Conservation (phyloP, 2,113 vertebrate genomes). For the Deroptyus accipitrinus region DNA sequence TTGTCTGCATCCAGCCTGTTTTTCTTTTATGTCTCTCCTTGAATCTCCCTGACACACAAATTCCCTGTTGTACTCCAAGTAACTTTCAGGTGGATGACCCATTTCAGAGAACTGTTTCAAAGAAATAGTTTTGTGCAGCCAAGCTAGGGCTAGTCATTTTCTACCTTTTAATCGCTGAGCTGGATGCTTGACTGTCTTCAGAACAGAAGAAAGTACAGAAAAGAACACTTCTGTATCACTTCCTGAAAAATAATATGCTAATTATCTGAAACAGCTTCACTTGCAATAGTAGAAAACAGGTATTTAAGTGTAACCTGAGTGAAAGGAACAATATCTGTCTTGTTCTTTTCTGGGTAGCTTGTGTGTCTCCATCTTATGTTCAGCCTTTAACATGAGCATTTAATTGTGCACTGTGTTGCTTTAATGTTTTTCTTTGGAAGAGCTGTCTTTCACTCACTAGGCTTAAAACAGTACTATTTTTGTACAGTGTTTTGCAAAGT, state of each 20-base stretch:
- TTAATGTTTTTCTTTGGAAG: background rate
- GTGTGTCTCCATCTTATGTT: background rate
- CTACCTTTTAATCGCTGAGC: background rate
- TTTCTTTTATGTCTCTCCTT: background rate
- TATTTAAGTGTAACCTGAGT: background rate
- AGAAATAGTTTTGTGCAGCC: background rate
- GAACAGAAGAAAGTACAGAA: background rate
- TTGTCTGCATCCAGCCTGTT: background rate
- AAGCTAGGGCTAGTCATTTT: background rate
- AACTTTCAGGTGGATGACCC: background rate
- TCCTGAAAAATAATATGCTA: background rate
- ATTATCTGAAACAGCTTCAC: background rate
- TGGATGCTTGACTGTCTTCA: background rate
- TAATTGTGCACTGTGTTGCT: background rate
- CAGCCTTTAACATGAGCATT: background rate
- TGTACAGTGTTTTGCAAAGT: background rate
- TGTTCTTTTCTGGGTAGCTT: background rate
- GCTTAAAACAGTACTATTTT: background rate
- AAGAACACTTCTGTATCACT: background rate
- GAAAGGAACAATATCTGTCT: background rate
- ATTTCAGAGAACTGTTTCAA: background rate
- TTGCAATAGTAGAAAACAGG: background rate
- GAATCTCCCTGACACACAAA: background rate
- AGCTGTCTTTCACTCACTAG: background rate
- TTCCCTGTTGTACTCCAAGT: background rate